Evolutionary conservation across 2,888 invertebrate species (phyloP).

Genomic region (Rhimphoctona megacephalus): DNA sequence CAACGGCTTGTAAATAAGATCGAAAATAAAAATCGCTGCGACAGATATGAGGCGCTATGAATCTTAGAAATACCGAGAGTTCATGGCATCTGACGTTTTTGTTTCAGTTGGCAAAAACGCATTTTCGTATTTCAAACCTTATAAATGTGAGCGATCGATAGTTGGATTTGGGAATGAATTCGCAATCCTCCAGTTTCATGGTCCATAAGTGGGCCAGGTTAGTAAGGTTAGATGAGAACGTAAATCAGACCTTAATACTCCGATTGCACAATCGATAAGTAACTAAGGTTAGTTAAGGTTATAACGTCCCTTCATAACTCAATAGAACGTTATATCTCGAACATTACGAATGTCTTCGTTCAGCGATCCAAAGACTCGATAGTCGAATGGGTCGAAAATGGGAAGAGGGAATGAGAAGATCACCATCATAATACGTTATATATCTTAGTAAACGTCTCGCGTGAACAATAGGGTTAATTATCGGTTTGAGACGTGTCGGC

Average conservation of each 20-base stretch:
- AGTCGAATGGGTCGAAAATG: neutral
- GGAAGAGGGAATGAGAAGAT: neutral
- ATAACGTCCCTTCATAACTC: neutral
- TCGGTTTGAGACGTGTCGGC: constrained; percentile 45
- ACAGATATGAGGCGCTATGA: neutral
- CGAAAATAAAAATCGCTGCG: neutral
- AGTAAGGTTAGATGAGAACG: neutral
- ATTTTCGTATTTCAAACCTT: neutral
- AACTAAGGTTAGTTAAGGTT: neutral
- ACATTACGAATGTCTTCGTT: neutral
- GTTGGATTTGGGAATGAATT: neutral
- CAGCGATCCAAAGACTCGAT: constrained; percentile 2
- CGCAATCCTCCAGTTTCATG: neutral
- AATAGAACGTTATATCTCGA: neutral
- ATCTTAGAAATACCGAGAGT: neutral
- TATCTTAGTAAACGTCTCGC: neutral
- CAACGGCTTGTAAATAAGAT: neutral
- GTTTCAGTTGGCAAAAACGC: neutral
- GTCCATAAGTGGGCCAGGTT: neutral
- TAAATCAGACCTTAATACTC: neutral
- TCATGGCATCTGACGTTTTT: neutral
- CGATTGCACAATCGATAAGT: neutral
- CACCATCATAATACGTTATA: neutral
- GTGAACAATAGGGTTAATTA: constrained; percentile 32
- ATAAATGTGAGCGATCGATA: neutral